Percentiles rank a stretch among this genome's conserved stretches.
These are phyloP conservation scores for Thamnaconus septentrionalis DNA, from an alignment of 2,113 vertebrate genomes.

Conservation along the genomic window DNA sequence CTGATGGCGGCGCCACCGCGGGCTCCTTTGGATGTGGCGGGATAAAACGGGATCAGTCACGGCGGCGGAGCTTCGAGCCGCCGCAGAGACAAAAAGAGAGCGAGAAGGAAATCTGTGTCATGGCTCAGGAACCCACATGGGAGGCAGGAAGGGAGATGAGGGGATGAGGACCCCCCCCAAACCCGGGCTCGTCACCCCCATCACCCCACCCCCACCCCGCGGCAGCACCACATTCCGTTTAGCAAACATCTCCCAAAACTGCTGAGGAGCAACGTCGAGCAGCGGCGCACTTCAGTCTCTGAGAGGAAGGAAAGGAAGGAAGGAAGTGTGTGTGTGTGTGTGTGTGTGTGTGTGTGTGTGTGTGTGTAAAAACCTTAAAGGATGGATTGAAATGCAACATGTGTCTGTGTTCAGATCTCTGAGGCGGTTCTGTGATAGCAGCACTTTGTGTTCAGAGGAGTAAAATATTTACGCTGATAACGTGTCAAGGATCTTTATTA, in stretches of 20 bases:
- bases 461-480: slow-evolving; percentile 14
- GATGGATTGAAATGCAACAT: background rate
- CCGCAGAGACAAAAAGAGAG: background rate
- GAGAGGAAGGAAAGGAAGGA: too few relatives aligned
- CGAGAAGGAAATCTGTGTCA: slow-evolving; percentile 48
- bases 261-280: slow-evolving; percentile 2
- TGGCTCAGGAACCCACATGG: slow-evolving; percentile 45
- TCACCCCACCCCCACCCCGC: too few relatives aligned
- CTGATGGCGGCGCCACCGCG: slow-evolving; percentile 17
- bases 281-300: too few relatives aligned
- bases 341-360: slow-evolving; percentile 7
- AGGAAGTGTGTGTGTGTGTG: too few relatives aligned
- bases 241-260: slow-evolving; percentile 28
- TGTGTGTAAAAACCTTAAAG: background rate
- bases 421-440: slow-evolving; percentile 9
- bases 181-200: too few relatives aligned
- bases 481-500: background rate
- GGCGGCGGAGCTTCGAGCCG: slow-evolving; percentile 45
- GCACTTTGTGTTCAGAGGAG: background rate
- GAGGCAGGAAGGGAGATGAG: slow-evolving; percentile 38
- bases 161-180: slow-evolving; percentile 27
- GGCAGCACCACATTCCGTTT: slow-evolving; percentile 28
- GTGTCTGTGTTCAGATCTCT: slow-evolving; percentile 12
- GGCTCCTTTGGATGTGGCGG: slow-evolving; percentile 42
- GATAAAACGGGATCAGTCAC: slow-evolving; percentile 66